phyloP scores from a whole-genome alignment of 1,140 invertebrate genomes.

The Zophobas atratus region DNA sequence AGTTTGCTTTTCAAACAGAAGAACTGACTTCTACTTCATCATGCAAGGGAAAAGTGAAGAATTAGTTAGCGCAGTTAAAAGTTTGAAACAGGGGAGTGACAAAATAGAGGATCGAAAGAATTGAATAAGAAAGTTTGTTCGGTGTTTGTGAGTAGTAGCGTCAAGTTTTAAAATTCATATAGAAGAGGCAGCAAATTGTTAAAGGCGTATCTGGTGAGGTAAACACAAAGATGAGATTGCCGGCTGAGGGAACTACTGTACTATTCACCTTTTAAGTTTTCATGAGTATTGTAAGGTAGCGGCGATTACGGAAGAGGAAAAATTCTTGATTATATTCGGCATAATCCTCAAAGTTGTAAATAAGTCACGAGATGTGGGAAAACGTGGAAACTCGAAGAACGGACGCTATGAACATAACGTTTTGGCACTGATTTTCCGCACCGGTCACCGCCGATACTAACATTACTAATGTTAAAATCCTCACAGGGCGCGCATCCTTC shows the following conservation, averaged over 20 bases:
- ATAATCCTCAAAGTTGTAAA: constrained; percentile 19
- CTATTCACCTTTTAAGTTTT: constrained; percentile 34
- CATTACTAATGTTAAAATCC: constrained; percentile 26
- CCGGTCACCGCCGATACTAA: constrained; percentile 29
- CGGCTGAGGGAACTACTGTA: constrained; percentile 21
- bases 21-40: too few relatives aligned
- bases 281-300: constrained; percentile 21
- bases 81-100: not conserved
- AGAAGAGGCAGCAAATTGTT: constrained; percentile 1
- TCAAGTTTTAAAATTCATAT: constrained; percentile 11
- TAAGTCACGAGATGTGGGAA: constrained; percentile 18
- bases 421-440: constrained; percentile 31
- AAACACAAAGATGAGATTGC: constrained; percentile 19
- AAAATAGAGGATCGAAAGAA: not conserved
- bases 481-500: constrained; percentile 30
- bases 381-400: constrained; percentile 22
- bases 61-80: not conserved
- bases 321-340: constrained; percentile 25
- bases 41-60: too few relatives aligned
- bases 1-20: too few relatives aligned
- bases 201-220: constrained; percentile 16
- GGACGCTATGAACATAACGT: constrained; percentile 18
- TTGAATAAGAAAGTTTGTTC: constrained; percentile 9
- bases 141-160: not conserved
- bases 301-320: constrained; percentile 23